These are phyloP conservation scores for Erebia ligea DNA, from an alignment of 2,888 invertebrate species.

Conservation along the genomic window DNA sequence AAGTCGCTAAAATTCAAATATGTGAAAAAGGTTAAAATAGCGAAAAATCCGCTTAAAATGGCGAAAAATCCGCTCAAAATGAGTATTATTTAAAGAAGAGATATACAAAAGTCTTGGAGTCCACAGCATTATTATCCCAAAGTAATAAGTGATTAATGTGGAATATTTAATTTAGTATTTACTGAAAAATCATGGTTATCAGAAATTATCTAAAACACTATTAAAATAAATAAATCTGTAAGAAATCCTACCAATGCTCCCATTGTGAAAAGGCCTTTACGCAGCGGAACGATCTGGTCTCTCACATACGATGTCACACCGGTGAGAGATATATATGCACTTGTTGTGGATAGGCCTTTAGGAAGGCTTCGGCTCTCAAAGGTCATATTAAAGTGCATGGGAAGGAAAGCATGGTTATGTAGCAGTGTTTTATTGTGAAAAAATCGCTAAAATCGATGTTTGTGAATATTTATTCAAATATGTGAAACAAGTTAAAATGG, in stretches of 20 bases:
- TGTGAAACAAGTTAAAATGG: not conserved
- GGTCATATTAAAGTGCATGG: slow-evolving; percentile 75
- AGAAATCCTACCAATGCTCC: not conserved
- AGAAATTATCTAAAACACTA: too few species aligned
- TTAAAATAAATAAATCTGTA: not conserved
- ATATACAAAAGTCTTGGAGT: too few species aligned
- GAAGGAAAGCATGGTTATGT: slow-evolving; percentile 42
- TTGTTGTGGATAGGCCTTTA: slow-evolving; percentile 77
- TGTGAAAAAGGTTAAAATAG: not conserved
- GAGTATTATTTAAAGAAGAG: too few species aligned
- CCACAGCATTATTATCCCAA: too few species aligned
- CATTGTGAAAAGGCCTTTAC: too few species aligned
- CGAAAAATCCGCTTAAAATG: not conserved
- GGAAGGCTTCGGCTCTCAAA: slow-evolving; percentile 78
- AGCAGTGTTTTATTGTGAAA: not conserved
- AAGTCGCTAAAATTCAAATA: not conserved
- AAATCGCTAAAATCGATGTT: not conserved
- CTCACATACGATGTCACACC: slow-evolving; percentile 67
- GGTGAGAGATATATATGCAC: slow-evolving; percentile 73
- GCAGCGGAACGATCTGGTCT: too few species aligned
- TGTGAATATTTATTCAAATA: not conserved
- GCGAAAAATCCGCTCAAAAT: not conserved
- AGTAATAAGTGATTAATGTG: too few species aligned
- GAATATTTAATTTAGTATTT: too few species aligned
- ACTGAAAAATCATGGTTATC: too few species aligned